Evolutionary conservation across 2,113 vertebrate species (phyloP).

Genomic region (Chaetops frenatus): DNA sequence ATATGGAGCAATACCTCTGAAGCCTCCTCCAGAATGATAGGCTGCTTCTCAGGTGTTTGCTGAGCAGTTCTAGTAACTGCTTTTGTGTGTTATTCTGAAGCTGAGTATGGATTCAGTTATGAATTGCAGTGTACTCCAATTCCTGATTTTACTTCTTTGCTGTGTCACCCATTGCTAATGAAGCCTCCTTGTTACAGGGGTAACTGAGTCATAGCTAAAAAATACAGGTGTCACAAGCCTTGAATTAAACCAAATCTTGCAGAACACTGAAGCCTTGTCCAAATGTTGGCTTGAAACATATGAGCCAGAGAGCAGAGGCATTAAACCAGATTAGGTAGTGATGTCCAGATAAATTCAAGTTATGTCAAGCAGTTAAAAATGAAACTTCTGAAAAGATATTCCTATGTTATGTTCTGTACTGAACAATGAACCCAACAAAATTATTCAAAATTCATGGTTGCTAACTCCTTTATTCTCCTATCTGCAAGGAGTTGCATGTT

Average conservation of each 20-base stretch:
- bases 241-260: not conserved
- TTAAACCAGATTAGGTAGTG: not conserved
- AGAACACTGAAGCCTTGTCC: not conserved
- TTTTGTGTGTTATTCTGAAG: not conserved
- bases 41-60: not conserved
- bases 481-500: not conserved
- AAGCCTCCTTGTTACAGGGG: not conserved
- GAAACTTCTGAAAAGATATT: not conserved
- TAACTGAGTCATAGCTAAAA: not conserved
- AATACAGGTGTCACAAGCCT: not conserved
- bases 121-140: not conserved
- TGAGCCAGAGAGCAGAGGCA: not conserved
- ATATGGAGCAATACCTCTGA: not conserved
- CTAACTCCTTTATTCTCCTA: not conserved
- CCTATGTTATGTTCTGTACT: not conserved
- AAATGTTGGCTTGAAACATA: not conserved
- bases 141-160: not conserved
- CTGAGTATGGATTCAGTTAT: not conserved
- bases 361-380: not conserved
- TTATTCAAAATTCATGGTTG: not conserved
- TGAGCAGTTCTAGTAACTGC: not conserved
- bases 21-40: not conserved
- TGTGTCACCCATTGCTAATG: not conserved
- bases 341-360: not conserved
- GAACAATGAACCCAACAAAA: not conserved